phyloP scores from a whole-genome alignment of 2,888 invertebrate species.

The Lottia scabra region DNA sequence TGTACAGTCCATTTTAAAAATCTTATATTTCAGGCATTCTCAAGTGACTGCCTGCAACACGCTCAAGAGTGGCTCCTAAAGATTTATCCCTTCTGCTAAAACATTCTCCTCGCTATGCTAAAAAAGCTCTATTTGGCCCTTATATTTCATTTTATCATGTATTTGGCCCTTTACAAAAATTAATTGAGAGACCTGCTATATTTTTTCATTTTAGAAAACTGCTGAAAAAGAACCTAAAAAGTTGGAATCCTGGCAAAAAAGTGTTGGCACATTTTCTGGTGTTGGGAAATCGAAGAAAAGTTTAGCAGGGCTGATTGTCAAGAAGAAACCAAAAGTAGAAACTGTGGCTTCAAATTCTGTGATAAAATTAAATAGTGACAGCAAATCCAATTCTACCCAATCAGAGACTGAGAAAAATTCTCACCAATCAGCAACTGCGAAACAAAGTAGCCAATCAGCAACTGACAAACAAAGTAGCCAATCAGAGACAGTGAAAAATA shows the following conservation, averaged over 20 bases:
- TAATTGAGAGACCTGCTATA: no score
- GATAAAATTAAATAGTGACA: background rate
- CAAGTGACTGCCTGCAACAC: no score
- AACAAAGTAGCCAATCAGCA: background rate
- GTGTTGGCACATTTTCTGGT: constrained; percentile 48
- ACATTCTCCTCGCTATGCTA: no score
- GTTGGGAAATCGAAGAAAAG: constrained; percentile 30
- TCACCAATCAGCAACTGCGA: background rate
- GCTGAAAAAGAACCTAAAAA: constrained; percentile 27
- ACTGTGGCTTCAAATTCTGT: background rate
- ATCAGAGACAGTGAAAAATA: background rate
- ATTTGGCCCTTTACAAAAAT: no score
- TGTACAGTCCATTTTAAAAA: no score
- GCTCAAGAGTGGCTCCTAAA: no score
- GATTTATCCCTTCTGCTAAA: no score
- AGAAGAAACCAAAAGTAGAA: constrained; percentile 29
- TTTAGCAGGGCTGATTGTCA: constrained; percentile 49
- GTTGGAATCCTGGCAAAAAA: constrained; percentile 47
- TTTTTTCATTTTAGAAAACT: constrained; percentile 6
- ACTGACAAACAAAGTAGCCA: background rate
- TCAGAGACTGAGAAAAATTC: background rate
- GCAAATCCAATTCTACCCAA: background rate
- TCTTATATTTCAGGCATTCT: no score
- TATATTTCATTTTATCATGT: no score
- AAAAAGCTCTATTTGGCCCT: no score